Base-by-base conservation (phyloP, 1,140 invertebrate species). In the Chionoecetes opilio region DNA sequence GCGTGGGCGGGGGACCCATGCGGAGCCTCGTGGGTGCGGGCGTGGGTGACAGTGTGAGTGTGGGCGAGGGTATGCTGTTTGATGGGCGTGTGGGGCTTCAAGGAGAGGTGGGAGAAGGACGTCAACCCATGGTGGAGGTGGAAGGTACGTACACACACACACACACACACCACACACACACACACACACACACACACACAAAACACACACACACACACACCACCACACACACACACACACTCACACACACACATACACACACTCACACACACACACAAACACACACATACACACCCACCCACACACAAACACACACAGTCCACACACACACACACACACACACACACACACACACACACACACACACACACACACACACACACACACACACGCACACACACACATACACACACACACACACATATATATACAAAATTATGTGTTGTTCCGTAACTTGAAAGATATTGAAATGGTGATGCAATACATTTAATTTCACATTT, bases 61-160 rank as follows among this genome's bases (percentile, higher is more conserved):
- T 91, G 34, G 93, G 93, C 31, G 93, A 94, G 82, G 93, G 93
- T 11, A 29, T 94, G 88, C 88, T 94, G n/a, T 94, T 46, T 31
- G 93, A 94, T 34, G 93, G 93, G 63, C 87, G 53, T 17, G 93
- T 91, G 35, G 93, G 93, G 21, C 41, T 21, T 21, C 37, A 94
- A 11, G 85, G 63, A 21, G 86, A 82, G 53, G 37, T 84, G 34
- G 63, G 46, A 14, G n/a, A 29, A 37, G 35, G 86, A 88, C 86
- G 1, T 2, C 85, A 37, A 29, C 85, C 53, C 21, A 63, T 63
- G 6, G 85, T 37, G 85, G 32, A 86, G 21, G 85, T 86, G 29
- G 85, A 86, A 86, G 85, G 85, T 63, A 63, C 9, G 53, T 63
- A 63, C 53, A 63, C 53, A 63, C 53, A 63, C 35, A 86, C 9